Evolutionary conservation across 2,888 invertebrate species (phyloP).

Genomic region (Apamea sordens): DNA sequence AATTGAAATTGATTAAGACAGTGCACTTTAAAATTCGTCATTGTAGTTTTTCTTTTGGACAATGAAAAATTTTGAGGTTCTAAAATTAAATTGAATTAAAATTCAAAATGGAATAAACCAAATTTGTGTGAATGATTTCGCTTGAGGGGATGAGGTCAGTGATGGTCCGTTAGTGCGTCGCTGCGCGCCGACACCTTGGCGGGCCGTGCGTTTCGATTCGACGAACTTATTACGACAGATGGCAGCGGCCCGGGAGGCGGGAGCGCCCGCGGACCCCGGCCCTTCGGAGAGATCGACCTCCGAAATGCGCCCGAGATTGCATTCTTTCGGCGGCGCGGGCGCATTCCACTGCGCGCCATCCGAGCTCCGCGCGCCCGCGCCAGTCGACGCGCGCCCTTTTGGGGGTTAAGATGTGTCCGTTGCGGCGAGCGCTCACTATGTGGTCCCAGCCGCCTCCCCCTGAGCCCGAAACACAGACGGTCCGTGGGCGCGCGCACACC

Average conservation of each 20-base stretch:
- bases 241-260: constrained; percentile 87
- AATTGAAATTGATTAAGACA: neutral
- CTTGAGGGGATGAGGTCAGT: constrained; percentile 83
- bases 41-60: neutral
- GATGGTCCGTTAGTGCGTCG: constrained; percentile 83
- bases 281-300: constrained; percentile 90
- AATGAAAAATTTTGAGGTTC: neutral
- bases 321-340: constrained; percentile 91
- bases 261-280: constrained; percentile 86
- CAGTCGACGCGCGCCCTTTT: constrained; percentile 90
- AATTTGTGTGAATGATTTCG: constrained; percentile 80
- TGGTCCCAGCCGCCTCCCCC: constrained; percentile 89
- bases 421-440: constrained; percentile 89
- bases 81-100: constrained; percentile 50
- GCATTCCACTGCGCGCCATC: constrained; percentile 90
- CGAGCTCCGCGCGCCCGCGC: constrained; percentile 87
- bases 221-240: constrained; percentile 90
- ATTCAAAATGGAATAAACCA: constrained; percentile 41
- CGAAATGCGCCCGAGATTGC: constrained; percentile 91
- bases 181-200: constrained; percentile 81
- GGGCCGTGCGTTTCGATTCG: constrained; percentile 88
- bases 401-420: constrained; percentile 90
- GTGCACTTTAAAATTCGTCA: neutral
- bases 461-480: constrained; percentile 78
- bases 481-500: constrained; percentile 82